Evolutionary conservation across 2,797 vertebrate species (phyloP).

Genomic region (Brachyalestes nurse): DNA sequence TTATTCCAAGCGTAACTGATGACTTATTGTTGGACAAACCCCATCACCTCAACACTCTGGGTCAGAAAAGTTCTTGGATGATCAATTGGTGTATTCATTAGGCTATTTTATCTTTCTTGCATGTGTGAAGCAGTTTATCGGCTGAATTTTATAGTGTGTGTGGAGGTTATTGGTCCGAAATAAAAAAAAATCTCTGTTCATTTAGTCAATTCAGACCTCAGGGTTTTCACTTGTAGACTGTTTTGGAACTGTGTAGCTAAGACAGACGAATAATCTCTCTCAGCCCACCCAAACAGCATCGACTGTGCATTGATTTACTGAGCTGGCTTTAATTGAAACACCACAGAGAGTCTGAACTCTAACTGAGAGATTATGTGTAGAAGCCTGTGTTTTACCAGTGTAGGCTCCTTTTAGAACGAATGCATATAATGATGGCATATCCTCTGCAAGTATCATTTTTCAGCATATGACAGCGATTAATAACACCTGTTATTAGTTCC

Average conservation of each 20-base stretch:
- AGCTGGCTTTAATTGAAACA: constrained; percentile 29
- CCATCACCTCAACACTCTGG: constrained; percentile 5
- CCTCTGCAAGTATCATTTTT: background rate
- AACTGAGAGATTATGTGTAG: background rate
- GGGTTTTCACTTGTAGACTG: background rate
- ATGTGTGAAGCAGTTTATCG: background rate
- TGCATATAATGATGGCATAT: constrained; percentile 2
- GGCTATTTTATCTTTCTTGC: background rate
- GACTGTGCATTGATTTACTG: constrained; percentile 41
- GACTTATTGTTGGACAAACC: constrained; percentile 48
- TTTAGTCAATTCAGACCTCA: background rate
- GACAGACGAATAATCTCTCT: background rate
- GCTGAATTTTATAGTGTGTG: background rate
- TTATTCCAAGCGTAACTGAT: constrained; percentile 64
- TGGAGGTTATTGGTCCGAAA: constrained; percentile 1
- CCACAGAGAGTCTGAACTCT: constrained; percentile 2
- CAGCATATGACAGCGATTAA: constrained; percentile 4
- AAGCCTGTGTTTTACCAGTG: background rate
- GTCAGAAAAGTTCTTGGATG: constrained; percentile 5
- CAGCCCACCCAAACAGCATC: constrained; percentile 9
- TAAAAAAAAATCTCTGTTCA: background rate
- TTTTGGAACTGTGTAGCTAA: background rate
- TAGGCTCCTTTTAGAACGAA: background rate
- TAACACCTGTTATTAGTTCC: constrained; percentile 24
- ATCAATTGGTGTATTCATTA: constrained; percentile 15